These are phyloP conservation scores for Junonia oenone DNA, from an alignment of 2,888 invertebrate genomes.

Conservation along the genomic window DNA sequence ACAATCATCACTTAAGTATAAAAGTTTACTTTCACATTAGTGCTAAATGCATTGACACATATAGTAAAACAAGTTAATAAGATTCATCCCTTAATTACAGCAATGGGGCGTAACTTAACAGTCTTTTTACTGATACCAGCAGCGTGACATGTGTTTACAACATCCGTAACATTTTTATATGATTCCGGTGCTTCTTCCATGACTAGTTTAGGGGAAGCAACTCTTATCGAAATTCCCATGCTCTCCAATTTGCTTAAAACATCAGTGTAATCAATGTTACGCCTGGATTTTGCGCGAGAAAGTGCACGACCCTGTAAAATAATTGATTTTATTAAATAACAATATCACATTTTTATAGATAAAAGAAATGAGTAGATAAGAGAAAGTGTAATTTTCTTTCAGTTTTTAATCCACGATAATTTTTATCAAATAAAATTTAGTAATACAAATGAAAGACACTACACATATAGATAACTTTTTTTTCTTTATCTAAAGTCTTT, in stretches of 20 bases:
- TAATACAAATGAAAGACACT: too few species aligned
- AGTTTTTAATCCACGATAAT: too few species aligned
- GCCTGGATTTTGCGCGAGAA: slow-evolving; percentile 97
- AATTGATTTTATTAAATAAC: background rate
- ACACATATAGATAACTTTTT: background rate
- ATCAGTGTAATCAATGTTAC: slow-evolving; percentile 95
- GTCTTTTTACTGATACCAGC: slow-evolving; percentile 98
- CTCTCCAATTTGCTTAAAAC: slow-evolving; percentile 91
- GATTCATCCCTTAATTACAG: slow-evolving; percentile 94
- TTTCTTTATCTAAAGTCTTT: background rate
- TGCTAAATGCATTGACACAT: background rate
- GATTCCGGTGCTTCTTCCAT: slow-evolving; percentile 99
- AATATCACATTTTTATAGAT: background rate
- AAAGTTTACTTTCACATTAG: slow-evolving; percentile 2
- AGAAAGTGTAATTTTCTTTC: too few species aligned
- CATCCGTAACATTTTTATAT: slow-evolving; percentile 99
- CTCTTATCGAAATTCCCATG: slow-evolving; percentile 95
- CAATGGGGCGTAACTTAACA: slow-evolving; percentile 97
- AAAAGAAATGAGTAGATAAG: too few species aligned
- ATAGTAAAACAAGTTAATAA: slow-evolving; percentile 24
- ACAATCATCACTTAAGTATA: slow-evolving; percentile 1
- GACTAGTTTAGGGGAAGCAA: slow-evolving; percentile 98
- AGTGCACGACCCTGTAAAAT: slow-evolving; percentile 92
- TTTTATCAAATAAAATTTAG: too few species aligned
- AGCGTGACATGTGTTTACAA: slow-evolving; percentile 98